Evolutionary conservation across 2,888 invertebrate genomes (phyloP).

Genomic region (Eristalis pertinax): DNA sequence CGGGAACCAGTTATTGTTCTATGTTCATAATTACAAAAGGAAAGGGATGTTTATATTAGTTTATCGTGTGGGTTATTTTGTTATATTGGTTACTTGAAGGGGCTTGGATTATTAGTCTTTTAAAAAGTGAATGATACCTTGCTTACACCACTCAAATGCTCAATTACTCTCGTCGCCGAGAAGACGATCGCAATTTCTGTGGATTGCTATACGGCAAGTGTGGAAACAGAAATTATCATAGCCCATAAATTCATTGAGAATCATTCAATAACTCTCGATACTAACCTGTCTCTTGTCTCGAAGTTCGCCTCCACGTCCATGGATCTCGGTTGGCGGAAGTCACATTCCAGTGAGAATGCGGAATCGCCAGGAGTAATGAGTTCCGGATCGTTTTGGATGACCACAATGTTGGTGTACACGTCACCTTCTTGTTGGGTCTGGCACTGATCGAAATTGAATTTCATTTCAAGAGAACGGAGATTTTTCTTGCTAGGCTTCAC

Average conservation of each 20-base stretch:
- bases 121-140: slow-evolving; percentile 75
- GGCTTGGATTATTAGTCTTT: slow-evolving; percentile 41
- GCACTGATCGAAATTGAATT: slow-evolving; percentile 83
- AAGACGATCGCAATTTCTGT: slow-evolving; percentile 80
- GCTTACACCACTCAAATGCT: slow-evolving; percentile 75
- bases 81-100: slow-evolving; percentile 44
- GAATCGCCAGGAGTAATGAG: slow-evolving; percentile 86
- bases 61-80: slow-evolving; percentile 17
- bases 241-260: background rate
- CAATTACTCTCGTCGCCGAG: slow-evolving; percentile 79
- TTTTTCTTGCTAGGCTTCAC: slow-evolving; percentile 82
- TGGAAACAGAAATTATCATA: slow-evolving; percentile 39
- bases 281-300: slow-evolving; percentile 81
- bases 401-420: slow-evolving; percentile 84
- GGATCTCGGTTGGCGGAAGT: slow-evolving; percentile 83
- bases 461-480: slow-evolving; percentile 82
- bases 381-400: slow-evolving; percentile 86
- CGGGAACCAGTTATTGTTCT: slow-evolving; percentile 81
- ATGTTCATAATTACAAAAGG: slow-evolving; percentile 70
- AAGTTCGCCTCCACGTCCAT: slow-evolving; percentile 83
- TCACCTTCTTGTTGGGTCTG: slow-evolving; percentile 83
- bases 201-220: slow-evolving; percentile 77
- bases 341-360: slow-evolving; percentile 86
- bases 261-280: background rate
- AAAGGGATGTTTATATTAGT: slow-evolving; percentile 51